These are phyloP conservation scores for Xestoiulus laeticollis DNA, from an alignment of 2,888 invertebrate genomes.

Conservation along the genomic window DNA sequence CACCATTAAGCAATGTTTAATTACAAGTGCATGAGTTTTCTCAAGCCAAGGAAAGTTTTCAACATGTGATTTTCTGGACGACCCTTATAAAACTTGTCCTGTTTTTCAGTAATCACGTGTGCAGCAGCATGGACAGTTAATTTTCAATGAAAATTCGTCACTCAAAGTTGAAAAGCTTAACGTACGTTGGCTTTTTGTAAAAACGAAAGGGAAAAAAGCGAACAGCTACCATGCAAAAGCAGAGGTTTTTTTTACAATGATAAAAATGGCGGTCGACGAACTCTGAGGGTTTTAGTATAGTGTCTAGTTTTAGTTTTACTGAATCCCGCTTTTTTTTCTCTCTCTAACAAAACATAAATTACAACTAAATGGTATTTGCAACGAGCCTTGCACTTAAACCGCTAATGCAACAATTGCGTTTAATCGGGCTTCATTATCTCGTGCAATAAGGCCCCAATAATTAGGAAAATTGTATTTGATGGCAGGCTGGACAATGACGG, in stretches of 20 bases:
- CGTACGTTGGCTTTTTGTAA: not conserved
- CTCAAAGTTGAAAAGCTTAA: not conserved
- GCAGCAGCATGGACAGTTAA: not conserved
- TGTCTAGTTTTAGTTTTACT: not conserved
- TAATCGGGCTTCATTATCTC: conserved; percentile 9
- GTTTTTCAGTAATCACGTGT: no score
- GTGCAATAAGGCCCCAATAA: not conserved
- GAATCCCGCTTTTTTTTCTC: not conserved
- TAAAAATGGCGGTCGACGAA: conserved; percentile 34
- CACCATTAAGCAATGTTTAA: no score
- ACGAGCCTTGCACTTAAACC: not conserved
- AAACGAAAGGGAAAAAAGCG: not conserved
- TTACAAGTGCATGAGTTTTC: no score
- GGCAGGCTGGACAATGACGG: not conserved
- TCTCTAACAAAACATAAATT: not conserved
- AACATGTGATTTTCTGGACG: no score
- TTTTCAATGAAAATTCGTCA: not conserved
- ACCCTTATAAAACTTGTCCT: no score
- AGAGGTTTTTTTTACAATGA: not conserved
- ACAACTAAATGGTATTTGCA: not conserved
- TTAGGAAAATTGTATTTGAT: not conserved
- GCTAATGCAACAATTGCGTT: conserved; percentile 1
- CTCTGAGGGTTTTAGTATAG: not conserved
- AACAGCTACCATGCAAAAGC: not conserved
- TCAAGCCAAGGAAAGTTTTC: no score